Conservation (phyloP, 1,140 invertebrate genomes). For the Hydropsyche tenuis region DNA sequence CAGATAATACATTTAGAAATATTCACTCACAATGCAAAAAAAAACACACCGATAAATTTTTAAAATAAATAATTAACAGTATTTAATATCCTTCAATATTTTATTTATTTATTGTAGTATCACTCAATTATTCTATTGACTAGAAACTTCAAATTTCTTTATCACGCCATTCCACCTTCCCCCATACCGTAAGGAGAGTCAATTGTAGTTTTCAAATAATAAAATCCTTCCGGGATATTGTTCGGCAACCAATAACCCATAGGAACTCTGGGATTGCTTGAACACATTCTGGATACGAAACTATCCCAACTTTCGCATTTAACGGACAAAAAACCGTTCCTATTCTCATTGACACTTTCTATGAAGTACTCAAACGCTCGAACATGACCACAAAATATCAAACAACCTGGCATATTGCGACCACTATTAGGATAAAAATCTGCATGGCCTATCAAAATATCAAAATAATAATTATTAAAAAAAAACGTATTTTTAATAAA, state of each 20-base stretch:
- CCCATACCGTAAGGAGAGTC: not conserved
- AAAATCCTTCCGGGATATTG: not conserved
- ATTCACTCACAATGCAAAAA: too few species aligned
- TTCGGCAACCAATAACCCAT: slow-evolving; percentile 27
- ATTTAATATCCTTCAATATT: too few species aligned
- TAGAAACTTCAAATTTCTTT: too few species aligned
- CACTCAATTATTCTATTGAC: too few species aligned
- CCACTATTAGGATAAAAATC: slow-evolving; percentile 23
- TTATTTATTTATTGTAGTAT: too few species aligned
- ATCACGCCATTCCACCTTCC: not conserved
- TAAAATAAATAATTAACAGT: not conserved
- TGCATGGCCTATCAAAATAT: not conserved
- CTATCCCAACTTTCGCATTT: not conserved
- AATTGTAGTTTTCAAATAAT: not conserved
- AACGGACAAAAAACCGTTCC: not conserved
- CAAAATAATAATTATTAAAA: too few species aligned
- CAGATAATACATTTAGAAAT: too few species aligned
- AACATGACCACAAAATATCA: not conserved
- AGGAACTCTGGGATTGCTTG: not conserved
- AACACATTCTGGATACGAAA: not conserved
- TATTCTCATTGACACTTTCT: not conserved
- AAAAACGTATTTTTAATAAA: too few species aligned
- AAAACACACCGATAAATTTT: not conserved
- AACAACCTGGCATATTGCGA: not conserved
- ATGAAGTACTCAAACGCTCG: not conserved